phyloP scores from a whole-genome alignment of 2,113 vertebrate genomes.

The Maccullochella peelii region DNA sequence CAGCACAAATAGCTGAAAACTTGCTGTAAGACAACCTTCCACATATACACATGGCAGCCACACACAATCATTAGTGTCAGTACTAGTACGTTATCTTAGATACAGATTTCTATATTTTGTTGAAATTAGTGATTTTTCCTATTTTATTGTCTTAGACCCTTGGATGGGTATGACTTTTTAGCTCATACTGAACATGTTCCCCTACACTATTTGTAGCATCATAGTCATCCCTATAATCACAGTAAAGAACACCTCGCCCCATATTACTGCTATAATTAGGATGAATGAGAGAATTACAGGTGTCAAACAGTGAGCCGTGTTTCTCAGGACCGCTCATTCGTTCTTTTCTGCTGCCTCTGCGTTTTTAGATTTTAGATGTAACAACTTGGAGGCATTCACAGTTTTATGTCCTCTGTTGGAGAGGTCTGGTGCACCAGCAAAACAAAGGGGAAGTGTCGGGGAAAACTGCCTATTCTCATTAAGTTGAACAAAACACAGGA shows the following conservation, averaged over 20 bases:
- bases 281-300: slow-evolving; percentile 10
- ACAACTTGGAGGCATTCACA: slow-evolving; percentile 14
- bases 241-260: not conserved
- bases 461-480: too few relatives aligned
- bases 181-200: not conserved
- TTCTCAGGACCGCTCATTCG: not conserved
- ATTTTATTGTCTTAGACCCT: not conserved
- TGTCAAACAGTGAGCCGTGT: not conserved
- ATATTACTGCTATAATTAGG: slow-evolving; percentile 10
- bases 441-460: slow-evolving; percentile 31
- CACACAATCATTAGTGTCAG: not conserved
- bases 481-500: too few relatives aligned
- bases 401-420: not conserved
- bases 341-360: not conserved
- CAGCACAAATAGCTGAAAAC: not conserved
- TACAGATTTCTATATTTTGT: not conserved
- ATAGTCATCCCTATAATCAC: slow-evolving; percentile 19
- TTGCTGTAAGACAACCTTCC: not conserved
- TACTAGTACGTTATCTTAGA: not conserved
- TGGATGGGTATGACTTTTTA: not conserved
- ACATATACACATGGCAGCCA: not conserved
- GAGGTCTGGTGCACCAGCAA: too few relatives aligned
- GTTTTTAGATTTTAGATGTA: not conserved
- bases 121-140: not conserved
- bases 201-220: not conserved